Percentiles rank a stretch among this genome's conserved stretches.
phyloP scores from a whole-genome alignment of 2,113 vertebrate genomes.

The Anguilla japonica region DNA sequence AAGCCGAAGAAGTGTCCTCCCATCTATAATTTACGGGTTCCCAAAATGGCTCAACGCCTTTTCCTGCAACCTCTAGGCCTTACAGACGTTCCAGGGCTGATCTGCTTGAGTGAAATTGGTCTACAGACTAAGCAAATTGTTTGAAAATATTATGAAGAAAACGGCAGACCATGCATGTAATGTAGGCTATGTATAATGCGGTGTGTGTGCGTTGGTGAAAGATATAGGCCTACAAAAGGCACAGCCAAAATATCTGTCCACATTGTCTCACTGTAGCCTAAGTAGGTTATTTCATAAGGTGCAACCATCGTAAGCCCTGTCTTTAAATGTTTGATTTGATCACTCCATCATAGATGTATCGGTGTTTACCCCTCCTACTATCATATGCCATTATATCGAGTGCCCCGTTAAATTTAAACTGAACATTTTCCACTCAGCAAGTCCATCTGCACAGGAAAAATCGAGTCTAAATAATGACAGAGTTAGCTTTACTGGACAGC shows the following conservation, averaged over 20 bases:
- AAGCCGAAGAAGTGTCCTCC: not conserved
- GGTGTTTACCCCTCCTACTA: conserved; percentile 72
- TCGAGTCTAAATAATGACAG: conserved; percentile 98
- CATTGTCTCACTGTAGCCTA: not conserved
- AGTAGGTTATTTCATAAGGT: not conserved
- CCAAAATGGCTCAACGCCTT: not conserved
- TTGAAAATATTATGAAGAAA: not conserved
- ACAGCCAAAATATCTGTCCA: not conserved
- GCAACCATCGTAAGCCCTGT: not conserved
- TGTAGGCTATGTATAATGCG: not conserved
- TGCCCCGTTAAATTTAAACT: conserved; percentile 94
- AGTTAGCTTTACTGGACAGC: conserved; percentile 98
- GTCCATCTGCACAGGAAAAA: conserved; percentile 82
- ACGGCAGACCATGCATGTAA: not conserved
- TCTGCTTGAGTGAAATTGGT: not conserved
- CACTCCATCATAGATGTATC: conserved; percentile 64
- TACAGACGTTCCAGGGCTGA: not conserved
- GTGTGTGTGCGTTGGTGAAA: not conserved
- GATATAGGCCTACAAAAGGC: not conserved
- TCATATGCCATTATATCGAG: conserved; percentile 91
- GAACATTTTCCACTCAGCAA: conserved; percentile 97
- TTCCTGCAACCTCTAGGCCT: not conserved
- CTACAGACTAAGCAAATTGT: not conserved
- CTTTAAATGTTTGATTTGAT: conserved; percentile 70
- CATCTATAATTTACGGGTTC: not conserved